Percentiles rank a stretch among this genome's conserved stretches.
These are phyloP conservation scores for Anthophora plumipes DNA, from an alignment of 2,888 invertebrate genomes.

Conservation along the genomic window DNA sequence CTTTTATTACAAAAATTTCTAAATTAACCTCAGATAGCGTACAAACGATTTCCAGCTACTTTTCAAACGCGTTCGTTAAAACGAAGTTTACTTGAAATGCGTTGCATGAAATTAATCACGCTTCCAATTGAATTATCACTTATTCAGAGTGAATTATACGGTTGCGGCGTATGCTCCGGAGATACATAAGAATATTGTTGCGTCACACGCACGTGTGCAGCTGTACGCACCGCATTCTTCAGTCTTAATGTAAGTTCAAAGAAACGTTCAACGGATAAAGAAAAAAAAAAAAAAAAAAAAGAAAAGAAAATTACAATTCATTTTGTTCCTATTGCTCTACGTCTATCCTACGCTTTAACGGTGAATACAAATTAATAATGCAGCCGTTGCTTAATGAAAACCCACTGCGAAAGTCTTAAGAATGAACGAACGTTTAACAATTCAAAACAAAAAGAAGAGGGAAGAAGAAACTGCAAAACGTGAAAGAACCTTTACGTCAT, in stretches of 20 bases:
- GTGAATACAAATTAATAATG: not conserved
- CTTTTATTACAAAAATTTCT: too few species aligned
- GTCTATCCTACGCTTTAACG: too few species aligned
- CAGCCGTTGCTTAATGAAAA: not conserved
- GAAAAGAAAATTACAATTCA: conserved; percentile 3
- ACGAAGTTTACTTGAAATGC: not conserved
- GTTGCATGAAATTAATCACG: conserved; percentile 1
- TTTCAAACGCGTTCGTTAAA: not conserved
- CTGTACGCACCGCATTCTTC: conserved; percentile 22
- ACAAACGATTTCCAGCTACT: conserved; percentile 3
- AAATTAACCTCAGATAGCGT: not conserved
- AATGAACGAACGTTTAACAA: not conserved
- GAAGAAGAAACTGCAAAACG: not conserved
- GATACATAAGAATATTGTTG: conserved; percentile 14
- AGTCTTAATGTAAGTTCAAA: not conserved
- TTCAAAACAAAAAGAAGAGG: not conserved
- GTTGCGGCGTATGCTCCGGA: not conserved
- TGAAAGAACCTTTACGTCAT: conserved; percentile 38
- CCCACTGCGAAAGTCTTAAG: not conserved
- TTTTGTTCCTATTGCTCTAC: not conserved
- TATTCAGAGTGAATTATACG: not conserved
- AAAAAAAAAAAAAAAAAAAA: too few species aligned
- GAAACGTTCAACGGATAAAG: not conserved
- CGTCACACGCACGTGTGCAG: conserved; percentile 35
- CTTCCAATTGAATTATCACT: conserved; percentile 4